Evolutionary conservation across 1,140 invertebrate genomes (phyloP).

Genomic region (Drosophila insularis): DNA sequence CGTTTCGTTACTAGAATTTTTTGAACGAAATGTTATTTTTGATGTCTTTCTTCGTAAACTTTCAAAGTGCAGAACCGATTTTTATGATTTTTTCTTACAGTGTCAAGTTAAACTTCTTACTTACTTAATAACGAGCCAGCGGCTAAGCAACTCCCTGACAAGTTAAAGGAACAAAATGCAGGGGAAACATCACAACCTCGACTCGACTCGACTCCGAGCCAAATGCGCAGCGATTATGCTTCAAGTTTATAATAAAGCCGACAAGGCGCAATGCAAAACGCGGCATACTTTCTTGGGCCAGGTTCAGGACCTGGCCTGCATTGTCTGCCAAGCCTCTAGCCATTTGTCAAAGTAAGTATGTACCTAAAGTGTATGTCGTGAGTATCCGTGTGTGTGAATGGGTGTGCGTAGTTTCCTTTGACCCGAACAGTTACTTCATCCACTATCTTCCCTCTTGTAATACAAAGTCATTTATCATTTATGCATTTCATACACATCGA

Average conservation of each 20-base stretch:
- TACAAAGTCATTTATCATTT: slow-evolving; percentile 75
- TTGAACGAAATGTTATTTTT: neutral
- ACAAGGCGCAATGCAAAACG: slow-evolving; percentile 41
- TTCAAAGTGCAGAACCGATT: too few species aligned
- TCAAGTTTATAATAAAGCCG: slow-evolving; percentile 75
- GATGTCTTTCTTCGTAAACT: neutral
- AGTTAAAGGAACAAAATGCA: slow-evolving; percentile 37
- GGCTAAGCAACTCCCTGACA: slow-evolving; percentile 68
- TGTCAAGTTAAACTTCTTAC: neutral
- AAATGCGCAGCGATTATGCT: slow-evolving; percentile 71
- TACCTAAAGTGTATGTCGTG: neutral
- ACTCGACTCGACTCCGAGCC: slow-evolving; percentile 22
- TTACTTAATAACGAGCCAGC: slow-evolving; percentile 45
- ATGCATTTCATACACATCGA: slow-evolving; percentile 64
- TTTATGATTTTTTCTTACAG: slow-evolving; percentile 5
- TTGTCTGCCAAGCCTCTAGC: slow-evolving; percentile 35
- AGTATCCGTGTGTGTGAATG: neutral
- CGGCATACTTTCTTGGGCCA: slow-evolving; percentile 13
- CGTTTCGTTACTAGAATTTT: too few species aligned
- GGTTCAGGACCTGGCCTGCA: slow-evolving; percentile 38
- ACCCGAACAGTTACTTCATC: slow-evolving; percentile 62
- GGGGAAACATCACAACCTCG: slow-evolving; percentile 20
- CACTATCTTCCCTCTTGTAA: slow-evolving; percentile 57
- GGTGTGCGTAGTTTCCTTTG: slow-evolving; percentile 41
- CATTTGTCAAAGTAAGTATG: slow-evolving; percentile 64